These are phyloP conservation scores for Trissonchulus sp. DNA, from an alignment of 2,888 invertebrate species.

Conservation along the genomic window DNA sequence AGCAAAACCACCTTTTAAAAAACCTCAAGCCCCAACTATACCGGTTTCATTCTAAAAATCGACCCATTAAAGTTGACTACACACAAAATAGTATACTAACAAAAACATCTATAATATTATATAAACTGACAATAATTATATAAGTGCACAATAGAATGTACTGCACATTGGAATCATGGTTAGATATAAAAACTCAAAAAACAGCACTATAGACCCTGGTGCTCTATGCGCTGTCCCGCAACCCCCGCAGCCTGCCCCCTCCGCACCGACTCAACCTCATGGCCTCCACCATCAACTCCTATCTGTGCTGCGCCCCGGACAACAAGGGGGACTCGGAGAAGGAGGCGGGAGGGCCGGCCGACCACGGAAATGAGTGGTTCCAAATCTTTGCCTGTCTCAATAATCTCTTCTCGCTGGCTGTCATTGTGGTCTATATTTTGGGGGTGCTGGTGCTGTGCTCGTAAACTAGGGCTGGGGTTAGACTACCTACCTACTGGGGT, in stretches of 20 bases:
- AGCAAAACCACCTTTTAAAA: too few species aligned
- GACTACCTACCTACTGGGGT: too few species aligned
- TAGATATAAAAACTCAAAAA: too few species aligned
- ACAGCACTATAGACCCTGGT: slow-evolving; percentile 45
- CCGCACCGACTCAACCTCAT: slow-evolving; percentile 33
- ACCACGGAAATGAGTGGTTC: slow-evolving; percentile 26
- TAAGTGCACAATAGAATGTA: too few species aligned
- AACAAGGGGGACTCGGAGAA: not conserved
- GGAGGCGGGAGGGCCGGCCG: not conserved
- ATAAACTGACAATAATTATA: too few species aligned
- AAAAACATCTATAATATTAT: too few species aligned
- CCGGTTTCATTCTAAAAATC: too few species aligned
- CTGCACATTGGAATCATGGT: too few species aligned
- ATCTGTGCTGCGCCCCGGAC: slow-evolving; percentile 26
- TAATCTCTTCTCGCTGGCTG: slow-evolving; percentile 19
- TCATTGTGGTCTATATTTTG: slow-evolving; percentile 31
- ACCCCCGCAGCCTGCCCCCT: slow-evolving; percentile 43
- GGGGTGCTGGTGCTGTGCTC: slow-evolving; percentile 26
- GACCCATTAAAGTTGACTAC: too few species aligned
- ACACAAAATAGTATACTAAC: too few species aligned
- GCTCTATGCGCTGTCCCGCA: slow-evolving; percentile 41
- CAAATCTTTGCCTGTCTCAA: slow-evolving; percentile 29
- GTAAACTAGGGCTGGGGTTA: too few species aligned
- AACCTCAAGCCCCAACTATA: too few species aligned
- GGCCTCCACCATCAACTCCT: slow-evolving; percentile 27